Evolutionary conservation across 1,140 invertebrate species (phyloP), one percentile per base, ranked within the genome.

Genomic region (Bicyclus anynana): DNA sequence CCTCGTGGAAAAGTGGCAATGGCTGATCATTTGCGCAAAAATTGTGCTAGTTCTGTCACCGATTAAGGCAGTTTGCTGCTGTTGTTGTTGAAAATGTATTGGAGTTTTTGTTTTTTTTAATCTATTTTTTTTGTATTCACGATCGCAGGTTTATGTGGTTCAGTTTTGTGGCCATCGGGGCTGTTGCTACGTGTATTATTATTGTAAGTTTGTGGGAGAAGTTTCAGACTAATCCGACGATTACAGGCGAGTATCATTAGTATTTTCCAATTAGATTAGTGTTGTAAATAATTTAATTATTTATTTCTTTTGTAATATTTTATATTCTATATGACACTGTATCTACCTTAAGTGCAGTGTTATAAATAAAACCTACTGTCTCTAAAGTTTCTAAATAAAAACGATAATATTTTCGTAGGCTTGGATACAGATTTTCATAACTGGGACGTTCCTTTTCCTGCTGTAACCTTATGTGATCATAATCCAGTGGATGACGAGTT

Each of bases 181-280:
- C 92, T 2, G 90, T 93, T 0, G 90, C 93, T 0, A 93, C 93
- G 0, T 87, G 92, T 37, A 91, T 93, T 18, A 94, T 94, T 52
- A 95, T 95, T 47, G 89, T 92, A 14, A 94, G 91, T 61, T 87
- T 95, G 16, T 94, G 93, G 93, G 91, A 93, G 62, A 95, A 94
- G 73, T 95, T 95, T 80, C 93, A 94, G 89, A 94, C 93, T 0
- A 94, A 94, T 83, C 94, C 94, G 1, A 95, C 93, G 0, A 94
- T 95, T n/a, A 95, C 93, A 14, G 94, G 91, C 87, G 62, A 65
- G 55, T 54, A 13, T 13, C 12, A 7, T 14, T 10, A 13, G 4
- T 47, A 13, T 48, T 54, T 89, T 91, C 54, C n/a, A n/a, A n/a
- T n/a, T n/a, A n/a, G n/a, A n/a, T n/a, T n/a, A n/a, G n/a, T n/a